Conservation (phyloP, 2,888 invertebrate genomes). For the Temnothorax rugatulus region DNA sequence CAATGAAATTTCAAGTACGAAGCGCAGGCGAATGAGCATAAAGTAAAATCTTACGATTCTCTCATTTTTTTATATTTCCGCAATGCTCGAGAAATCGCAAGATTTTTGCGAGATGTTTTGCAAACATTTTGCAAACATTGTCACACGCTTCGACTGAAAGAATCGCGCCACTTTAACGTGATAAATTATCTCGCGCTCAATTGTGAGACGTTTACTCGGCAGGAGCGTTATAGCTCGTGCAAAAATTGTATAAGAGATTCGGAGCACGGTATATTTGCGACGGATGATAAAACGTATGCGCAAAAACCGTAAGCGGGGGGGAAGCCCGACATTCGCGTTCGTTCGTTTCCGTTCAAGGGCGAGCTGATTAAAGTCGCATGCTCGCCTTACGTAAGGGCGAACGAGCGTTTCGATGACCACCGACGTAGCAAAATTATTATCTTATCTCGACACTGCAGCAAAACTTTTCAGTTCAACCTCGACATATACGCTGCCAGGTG, state of each 20-base stretch:
- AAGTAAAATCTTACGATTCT: not conserved
- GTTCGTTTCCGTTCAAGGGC: slow-evolving; percentile 44
- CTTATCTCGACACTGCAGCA: not conserved
- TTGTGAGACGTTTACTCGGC: not conserved
- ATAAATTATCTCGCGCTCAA: not conserved
- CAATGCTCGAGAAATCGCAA: not conserved
- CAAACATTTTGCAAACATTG: not conserved
- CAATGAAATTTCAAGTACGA: not conserved
- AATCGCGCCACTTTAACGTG: not conserved
- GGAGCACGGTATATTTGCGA: not conserved
- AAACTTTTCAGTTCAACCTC: not conserved
- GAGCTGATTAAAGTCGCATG: slow-evolving; percentile 47
- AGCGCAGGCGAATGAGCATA: not conserved
- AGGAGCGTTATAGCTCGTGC: not conserved
- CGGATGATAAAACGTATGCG: not conserved
- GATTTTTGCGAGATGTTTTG: too few relatives aligned
- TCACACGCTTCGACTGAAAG: not conserved
- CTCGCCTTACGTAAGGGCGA: slow-evolving; percentile 45
- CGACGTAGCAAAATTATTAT: slow-evolving; percentile 9
- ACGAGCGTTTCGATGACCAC: not conserved
- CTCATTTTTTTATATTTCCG: not conserved
- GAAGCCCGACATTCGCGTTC: slow-evolving; percentile 40
- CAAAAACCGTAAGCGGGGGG: not conserved
- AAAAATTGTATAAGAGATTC: not conserved
- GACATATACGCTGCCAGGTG: not conserved